Conservation (phyloP, 1,140 invertebrate genomes). For the Papilio polyxenes region DNA sequence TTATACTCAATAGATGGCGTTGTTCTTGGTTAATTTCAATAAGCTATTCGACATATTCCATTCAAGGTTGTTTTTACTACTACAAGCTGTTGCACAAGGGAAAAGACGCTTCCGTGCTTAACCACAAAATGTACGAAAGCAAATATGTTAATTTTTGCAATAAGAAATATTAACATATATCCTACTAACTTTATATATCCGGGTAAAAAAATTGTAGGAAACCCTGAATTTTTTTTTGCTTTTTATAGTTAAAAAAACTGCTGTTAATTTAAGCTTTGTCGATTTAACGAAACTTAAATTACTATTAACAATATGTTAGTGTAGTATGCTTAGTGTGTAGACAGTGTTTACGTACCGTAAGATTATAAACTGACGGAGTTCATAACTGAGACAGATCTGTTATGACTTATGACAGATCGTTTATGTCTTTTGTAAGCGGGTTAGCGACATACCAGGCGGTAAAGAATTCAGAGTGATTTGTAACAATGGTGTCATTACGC, state of each 20-base stretch:
- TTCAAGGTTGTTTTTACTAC: not conserved
- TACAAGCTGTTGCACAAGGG: not conserved
- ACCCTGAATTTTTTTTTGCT: no score
- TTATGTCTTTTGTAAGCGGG: slow-evolving; percentile 21
- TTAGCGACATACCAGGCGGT: slow-evolving; percentile 1
- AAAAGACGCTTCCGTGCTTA: not conserved
- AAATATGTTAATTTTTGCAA: not conserved
- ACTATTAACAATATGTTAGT: no score
- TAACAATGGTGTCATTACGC: slow-evolving; percentile 15
- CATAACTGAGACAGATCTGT: not conserved
- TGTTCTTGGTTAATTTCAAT: not conserved
- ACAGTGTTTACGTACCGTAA: not conserved
- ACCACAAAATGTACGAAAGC: not conserved
- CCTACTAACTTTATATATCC: no score
- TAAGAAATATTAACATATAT: not conserved
- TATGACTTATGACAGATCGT: slow-evolving; percentile 22
- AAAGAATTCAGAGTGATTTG: slow-evolving; percentile 13
- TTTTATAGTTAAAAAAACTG: no score
- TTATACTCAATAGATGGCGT: not conserved
- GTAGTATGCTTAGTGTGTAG: no score
- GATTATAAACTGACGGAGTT: not conserved
- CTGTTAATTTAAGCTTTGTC: no score
- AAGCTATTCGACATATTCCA: not conserved
- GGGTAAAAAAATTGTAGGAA: no score
- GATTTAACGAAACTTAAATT: no score